Evolutionary conservation across 1,140 invertebrate species (phyloP).

Genomic region (Ceratoteleas bidentatus): DNA sequence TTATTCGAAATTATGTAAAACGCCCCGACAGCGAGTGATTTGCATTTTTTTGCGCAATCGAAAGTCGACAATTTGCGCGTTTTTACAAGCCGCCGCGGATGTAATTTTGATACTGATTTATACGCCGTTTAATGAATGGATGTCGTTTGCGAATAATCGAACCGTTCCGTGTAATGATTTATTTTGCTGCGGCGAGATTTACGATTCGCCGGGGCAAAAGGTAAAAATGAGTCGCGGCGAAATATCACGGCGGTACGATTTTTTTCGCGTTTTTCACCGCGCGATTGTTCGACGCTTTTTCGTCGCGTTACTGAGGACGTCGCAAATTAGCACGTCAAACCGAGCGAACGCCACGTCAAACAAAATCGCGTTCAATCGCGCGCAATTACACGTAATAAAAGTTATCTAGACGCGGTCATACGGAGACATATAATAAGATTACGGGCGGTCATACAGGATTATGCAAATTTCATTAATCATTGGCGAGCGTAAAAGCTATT

Average conservation of each 20-base stretch:
- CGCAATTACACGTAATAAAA: conserved; percentile 44
- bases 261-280: too few relatives aligned
- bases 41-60: conserved; percentile 52
- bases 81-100: conserved; percentile 36
- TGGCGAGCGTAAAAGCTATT: conserved; percentile 29
- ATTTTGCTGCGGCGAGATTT: conserved; percentile 18
- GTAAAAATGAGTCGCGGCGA: too few relatives aligned
- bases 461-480: conserved; percentile 64
- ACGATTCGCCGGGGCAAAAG: conserved; percentile 2
- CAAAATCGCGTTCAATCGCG: conserved; percentile 48
- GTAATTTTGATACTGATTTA: conserved; percentile 57
- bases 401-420: conserved; percentile 40
- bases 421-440: conserved; percentile 49
- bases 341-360: conserved; percentile 32
- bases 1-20: conserved; percentile 57
- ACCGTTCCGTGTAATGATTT: conserved; percentile 33
- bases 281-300: too few relatives aligned
- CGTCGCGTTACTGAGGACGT: too few relatives aligned
- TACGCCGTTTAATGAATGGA: conserved; percentile 37
- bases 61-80: conserved; percentile 43
- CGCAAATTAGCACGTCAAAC: conserved; percentile 17
- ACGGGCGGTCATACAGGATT: conserved; percentile 39
- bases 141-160: conserved; percentile 33
- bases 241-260: too few relatives aligned
- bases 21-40: conserved; percentile 29